Evolutionary conservation across 2,113 vertebrate genomes (phyloP), one percentile per base, ranked within the genome.

Genomic region (Ranitomeya imitator): DNA sequence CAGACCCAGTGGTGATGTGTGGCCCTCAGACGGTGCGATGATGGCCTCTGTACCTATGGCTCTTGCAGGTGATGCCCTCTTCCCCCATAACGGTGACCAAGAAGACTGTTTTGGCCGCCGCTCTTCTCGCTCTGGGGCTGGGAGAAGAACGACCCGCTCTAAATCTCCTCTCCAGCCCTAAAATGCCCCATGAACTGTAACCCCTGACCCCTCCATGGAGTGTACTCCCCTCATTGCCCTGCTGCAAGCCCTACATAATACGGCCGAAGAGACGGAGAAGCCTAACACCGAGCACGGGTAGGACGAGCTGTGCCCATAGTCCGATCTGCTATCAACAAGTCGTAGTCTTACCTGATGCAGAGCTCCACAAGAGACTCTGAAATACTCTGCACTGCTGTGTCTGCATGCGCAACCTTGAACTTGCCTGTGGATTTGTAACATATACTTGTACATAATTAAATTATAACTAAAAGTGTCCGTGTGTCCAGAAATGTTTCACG

Each of bases 391-490:
- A 78, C 74, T 86, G 74, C 73, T 60, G 57, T 76, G 85, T 85
- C 85, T 86, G 69, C 71, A 60, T 86, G 85, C 74, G 74, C 85
- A 63, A 73, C 52, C 69, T 69, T 52, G 26, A 69, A 45, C 60
- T 69, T 52, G 81, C 80, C 87, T 88, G 87, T 88, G 87, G 81
- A 83, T 84, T 81, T 88, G 86, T 88, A 88, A 88, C 87, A 88
- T 88, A 86, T 86, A 83, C 59, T 45, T 88, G 87, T 88, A 88
- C 45, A 88, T 88, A 88, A 88, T 84, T 88, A 88, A 88, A 88
- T 88, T 88, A 88, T 88, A 88, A 88, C 45, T 45, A 45, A 84
- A 65, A 21, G 15, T 67, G 57, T 45, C 19, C 15, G 5, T 65
- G 31, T 74, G 23, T 71, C 23, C 7, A 16, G 9, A 26, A 19